Evolutionary conservation across 2,888 invertebrate species (phyloP), one percentile per base, ranked within the genome.

Genomic region (Eupithecia insigniata): DNA sequence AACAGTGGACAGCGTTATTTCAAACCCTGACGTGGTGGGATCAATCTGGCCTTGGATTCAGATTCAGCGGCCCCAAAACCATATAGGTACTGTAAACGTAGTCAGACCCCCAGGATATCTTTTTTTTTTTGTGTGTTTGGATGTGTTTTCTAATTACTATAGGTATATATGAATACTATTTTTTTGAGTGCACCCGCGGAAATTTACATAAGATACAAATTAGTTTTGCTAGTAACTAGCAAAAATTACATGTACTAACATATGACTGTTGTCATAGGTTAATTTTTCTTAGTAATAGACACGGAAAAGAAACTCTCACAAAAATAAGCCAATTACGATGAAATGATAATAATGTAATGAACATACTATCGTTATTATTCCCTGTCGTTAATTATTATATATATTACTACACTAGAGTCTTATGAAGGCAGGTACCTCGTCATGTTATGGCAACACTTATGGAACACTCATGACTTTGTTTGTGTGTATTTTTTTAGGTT

Each of bases 311-410:
- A 60, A 60, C 60, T 4, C 26, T 30, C 1, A 4, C 60, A 18
- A 60, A 60, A 60, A 26, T 60, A 60, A 18, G 7, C 7, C 30
- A 60, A 60, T 60, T 30, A 30, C 3, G 46, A 10, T 51, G 10
- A 22, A 10, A 30, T 60, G 18, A 18, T 60, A 30, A 61, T 30
- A 28, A 61, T 30, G 30, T 39, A 39, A 61, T n/a, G 30, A 61
- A 60, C 5, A 43, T 43, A 68, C 60, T 39, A 22, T 51, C n/a
- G 2, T 46, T 46, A n/a, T 62, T 67, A 71, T 67, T 66, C 26
- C 36, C 70, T 51, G n/a, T 67, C 66, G 70, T 72, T 74, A 69
- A 67, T 76, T 73, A 76, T 71, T 71, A 30, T n/a, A n/a, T n/a
- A 5, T 28, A 60, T 28, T 18, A 51, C 22, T 10, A 22, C n/a